phyloP scores from a whole-genome alignment of 2,888 invertebrate genomes.

The Lottia gigantea region DNA sequence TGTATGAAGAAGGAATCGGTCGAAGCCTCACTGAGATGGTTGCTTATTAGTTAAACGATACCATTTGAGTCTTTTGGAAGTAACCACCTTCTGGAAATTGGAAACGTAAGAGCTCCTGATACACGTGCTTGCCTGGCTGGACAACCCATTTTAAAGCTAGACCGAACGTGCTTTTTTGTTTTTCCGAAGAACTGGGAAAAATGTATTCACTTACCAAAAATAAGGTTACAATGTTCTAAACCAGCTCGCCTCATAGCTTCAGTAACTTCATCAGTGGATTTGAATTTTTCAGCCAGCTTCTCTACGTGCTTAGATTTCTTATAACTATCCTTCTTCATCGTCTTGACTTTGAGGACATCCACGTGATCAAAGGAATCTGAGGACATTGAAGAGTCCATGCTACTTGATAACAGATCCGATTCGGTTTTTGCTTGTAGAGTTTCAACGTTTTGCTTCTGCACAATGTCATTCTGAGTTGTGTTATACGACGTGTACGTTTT shows the following conservation, averaged over 20 bases:
- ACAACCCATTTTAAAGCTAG: no score
- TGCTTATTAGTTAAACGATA: no score
- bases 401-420: neutral
- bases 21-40: no score
- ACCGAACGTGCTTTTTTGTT: no score
- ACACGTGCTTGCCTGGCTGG: no score
- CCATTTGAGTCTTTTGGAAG: no score
- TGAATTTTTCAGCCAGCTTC: slow-evolving; percentile 53
- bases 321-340: neutral
- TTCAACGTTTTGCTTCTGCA: neutral
- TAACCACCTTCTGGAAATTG: no score
- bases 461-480: neutral
- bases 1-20: no score
- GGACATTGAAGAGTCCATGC: neutral
- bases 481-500: neutral
- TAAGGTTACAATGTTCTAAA: slow-evolving; percentile 69
- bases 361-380: neutral
- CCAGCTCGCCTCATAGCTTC: slow-evolving; percentile 68
- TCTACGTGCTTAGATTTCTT: neutral
- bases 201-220: slow-evolving; percentile 67
- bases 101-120: no score
- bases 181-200: no score
- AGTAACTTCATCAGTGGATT: slow-evolving; percentile 66
- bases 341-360: neutral
- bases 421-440: neutral